These are phyloP conservation scores for Scaptomyza polygonia DNA, from an alignment of 2,888 invertebrate genomes.

Conservation along the genomic window DNA sequence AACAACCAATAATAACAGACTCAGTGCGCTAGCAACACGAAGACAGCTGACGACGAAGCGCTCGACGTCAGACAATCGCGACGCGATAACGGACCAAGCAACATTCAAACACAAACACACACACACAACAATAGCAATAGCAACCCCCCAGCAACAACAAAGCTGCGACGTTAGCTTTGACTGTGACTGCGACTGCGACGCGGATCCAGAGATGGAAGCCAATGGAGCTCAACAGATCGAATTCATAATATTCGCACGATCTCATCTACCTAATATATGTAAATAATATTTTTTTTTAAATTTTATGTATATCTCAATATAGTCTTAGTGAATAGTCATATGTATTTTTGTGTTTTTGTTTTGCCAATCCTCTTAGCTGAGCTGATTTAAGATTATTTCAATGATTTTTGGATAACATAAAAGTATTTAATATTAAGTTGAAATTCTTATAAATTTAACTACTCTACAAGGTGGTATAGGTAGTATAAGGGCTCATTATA, in stretches of 20 bases:
- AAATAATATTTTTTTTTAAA: constrained; percentile 30
- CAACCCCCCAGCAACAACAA: constrained; percentile 3
- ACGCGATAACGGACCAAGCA: constrained; percentile 37
- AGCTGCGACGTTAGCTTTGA: constrained; percentile 5
- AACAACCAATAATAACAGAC: constrained; percentile 9
- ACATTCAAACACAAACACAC: constrained; percentile 1
- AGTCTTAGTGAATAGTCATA: constrained; percentile 20
- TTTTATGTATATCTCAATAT: background rate
- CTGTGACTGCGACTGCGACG: constrained; percentile 11
- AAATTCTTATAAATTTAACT: background rate
- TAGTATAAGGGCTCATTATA: background rate
- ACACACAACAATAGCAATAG: constrained; percentile 1
- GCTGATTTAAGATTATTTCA: background rate
- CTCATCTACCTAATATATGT: constrained; percentile 24
- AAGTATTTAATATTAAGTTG: background rate
- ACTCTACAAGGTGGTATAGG: background rate
- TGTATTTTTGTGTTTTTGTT: background rate
- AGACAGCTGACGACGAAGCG: constrained; percentile 40
- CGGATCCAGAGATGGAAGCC: constrained; percentile 24
- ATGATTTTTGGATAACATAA: background rate
- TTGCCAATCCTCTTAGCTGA: background rate
- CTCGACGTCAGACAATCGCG: constrained; percentile 21
- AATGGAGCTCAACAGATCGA: constrained; percentile 13
- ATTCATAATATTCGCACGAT: constrained; percentile 10
- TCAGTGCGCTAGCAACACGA: constrained; percentile 32